Evolutionary conservation across 2,113 vertebrate species (phyloP), one percentile per base, ranked within the genome.

Genomic region (Misgurnus anguillicaudatus): DNA sequence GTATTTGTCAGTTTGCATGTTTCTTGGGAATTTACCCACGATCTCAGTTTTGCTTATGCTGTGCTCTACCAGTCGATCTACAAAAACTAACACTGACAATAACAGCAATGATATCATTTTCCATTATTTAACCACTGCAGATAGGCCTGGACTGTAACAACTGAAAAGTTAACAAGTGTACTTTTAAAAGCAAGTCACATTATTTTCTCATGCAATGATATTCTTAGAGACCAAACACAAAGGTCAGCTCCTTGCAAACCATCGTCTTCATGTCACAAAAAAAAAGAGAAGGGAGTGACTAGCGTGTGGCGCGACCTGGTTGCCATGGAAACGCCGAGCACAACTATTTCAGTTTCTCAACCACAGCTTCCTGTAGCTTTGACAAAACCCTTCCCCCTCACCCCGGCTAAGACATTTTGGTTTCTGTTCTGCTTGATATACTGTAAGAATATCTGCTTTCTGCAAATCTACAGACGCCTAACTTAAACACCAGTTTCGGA

Each of bases 291-390:
- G 89, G 90, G 90, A 84, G 90, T 88, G 89, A 91, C 85, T 79
- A 82, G 75, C 13, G 89, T 84, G 88, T 91, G 90, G 86, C 79
- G 87, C 87, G 92, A 92, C 62, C 82, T 83, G 85, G 94, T 94
- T 95, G 88, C 91, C 85, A 94, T 94, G 87, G 92, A 90, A 90
- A 84, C 87, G 14, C 62, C 65, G 87, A 83, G 83, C 78, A 80
- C 88, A 87, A 87, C 86, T 84, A 89, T 93, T 93, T 93, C 65
- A 84, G 88, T 82, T 84, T 83, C 64, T 86, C 91, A 93, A 94
- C 94, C 94, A 81, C 94, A 87, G 88, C 90, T 95, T 96, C 95
- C 95, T 93, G 87, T 70, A 42, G 21, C 31, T 31, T 61, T 6
- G 19, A 75, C 73, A 62, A 73, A 81, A 84, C 55, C 74, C 68